A percentile compares a stretch with the other conserved stretches of the same genome.
These are phyloP conservation scores for Exephanes ischioxanthus DNA, from an alignment of 2,888 invertebrate genomes.

Conservation along the genomic window DNA sequence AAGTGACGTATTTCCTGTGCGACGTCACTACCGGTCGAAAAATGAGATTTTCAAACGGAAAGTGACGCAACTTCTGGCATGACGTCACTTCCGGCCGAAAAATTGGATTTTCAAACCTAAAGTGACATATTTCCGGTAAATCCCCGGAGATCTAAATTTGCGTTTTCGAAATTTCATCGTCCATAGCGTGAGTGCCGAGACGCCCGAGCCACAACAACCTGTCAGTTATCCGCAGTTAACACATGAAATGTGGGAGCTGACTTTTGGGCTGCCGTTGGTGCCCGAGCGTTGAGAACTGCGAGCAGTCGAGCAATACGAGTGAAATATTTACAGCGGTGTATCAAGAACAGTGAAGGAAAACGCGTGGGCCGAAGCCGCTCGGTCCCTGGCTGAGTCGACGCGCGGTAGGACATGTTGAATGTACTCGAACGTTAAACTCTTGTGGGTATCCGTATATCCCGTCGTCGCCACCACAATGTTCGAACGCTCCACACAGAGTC, in stretches of 20 bases:
- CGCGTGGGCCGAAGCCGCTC: slow-evolving; percentile 40
- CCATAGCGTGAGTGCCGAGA: too few relatives aligned
- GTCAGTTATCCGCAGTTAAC: slow-evolving; percentile 15
- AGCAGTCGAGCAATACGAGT: slow-evolving; percentile 47
- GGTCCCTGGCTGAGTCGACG: slow-evolving; percentile 11
- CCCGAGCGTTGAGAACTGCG: slow-evolving; percentile 24
- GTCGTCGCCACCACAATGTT: slow-evolving; percentile 60
- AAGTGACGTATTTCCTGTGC: too few relatives aligned
- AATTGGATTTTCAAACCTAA: too few relatives aligned
- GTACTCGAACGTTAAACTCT: slow-evolving; percentile 56
- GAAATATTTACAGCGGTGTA: slow-evolving; percentile 59
- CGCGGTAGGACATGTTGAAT: slow-evolving; percentile 57
- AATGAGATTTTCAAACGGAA: too few relatives aligned
- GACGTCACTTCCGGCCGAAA: too few relatives aligned
- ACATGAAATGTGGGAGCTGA: slow-evolving; percentile 45
- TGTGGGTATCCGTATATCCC: slow-evolving; percentile 38
- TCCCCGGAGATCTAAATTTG: slow-evolving; percentile 16
- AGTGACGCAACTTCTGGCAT: too few relatives aligned
- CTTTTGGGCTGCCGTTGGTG: slow-evolving; percentile 37
- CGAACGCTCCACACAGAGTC: slow-evolving; percentile 60
- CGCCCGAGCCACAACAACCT: too few relatives aligned
- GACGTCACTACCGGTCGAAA: too few relatives aligned
- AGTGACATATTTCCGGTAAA: too few relatives aligned
- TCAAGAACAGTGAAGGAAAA: slow-evolving; percentile 48
- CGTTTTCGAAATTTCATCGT: slow-evolving; percentile 29